These are phyloP conservation scores for Paracentrotus lividus DNA, from an alignment of 53 echinoderm and acorn worm species.

Conservation along the genomic window DNA sequence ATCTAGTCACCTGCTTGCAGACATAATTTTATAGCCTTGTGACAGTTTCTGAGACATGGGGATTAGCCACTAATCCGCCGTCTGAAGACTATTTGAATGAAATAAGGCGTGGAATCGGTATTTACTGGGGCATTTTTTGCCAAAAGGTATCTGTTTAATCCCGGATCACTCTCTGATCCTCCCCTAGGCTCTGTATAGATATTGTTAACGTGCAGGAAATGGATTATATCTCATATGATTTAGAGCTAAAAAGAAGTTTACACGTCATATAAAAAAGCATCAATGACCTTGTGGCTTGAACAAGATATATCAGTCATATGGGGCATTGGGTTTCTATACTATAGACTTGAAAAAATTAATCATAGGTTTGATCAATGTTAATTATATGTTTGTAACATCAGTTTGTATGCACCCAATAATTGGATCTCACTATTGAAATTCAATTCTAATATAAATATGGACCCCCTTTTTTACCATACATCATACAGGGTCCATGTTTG, in stretches of 20 bases:
- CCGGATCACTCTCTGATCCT: slow-evolving; percentile 6
- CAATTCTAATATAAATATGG: no score
- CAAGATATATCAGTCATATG: background rate
- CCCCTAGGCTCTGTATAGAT: background rate
- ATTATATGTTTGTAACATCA: background rate
- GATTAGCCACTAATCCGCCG: slow-evolving; percentile 17
- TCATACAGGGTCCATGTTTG: no score
- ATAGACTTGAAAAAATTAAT: background rate
- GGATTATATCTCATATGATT: no score
- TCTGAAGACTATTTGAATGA: background rate
- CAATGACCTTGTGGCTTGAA: no score
- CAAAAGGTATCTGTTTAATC: slow-evolving; percentile 34
- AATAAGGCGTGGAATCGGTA: slow-evolving; percentile 13
- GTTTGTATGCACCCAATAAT: no score
- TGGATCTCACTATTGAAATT: no score
- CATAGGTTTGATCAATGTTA: background rate
- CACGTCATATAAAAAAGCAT: no score
- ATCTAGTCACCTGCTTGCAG: slow-evolving; percentile 22
- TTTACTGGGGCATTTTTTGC: background rate
- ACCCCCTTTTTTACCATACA: no score
- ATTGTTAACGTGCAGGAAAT: background rate
- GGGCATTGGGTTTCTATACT: background rate
- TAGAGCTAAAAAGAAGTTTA: no score
- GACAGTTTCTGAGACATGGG: background rate
- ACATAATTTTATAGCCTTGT: background rate